Base-by-base conservation (phyloP, 1,140 invertebrate species). In the Halictus rubicundus region DNA sequence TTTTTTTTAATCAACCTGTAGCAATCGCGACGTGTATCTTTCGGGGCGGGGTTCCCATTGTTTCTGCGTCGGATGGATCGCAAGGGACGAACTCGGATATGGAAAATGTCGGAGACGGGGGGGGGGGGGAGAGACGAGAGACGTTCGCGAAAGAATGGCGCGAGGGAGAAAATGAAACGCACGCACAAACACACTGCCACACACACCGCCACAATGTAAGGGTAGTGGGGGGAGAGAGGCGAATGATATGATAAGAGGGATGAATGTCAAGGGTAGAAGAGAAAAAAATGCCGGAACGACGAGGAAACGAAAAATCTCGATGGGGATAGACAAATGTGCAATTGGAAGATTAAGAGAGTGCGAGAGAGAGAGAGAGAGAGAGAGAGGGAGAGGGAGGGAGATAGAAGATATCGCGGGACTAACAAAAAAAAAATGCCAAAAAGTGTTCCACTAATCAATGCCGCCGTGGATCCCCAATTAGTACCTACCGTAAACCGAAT, bases 371-470 rank as follows among this genome's bases (percentile, higher is more conserved):
- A 27, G 49, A 46, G 52, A 79, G 46, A 73, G 70, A 54, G 71
- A 78, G 65, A 39, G 61, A 82, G n/a, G 54, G 83, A 60, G 46
- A 39, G 49, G 27, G 39, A 77, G 52, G 69, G 68, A 54, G 77
- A 78, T 66, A 49, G 59, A 81, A n/a, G 46, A 85, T 71, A 80
- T 27, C 81, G 77, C 59, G 78, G 81, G 72, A 87, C 79, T 86
- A 78, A 74, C 83, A n/a, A 66, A 66, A 46, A 21, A 82, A 78
- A 84, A 80, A 88, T 88, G 86, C 87, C 87, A 88, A 88, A 86
- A 88, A 88, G 87, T 88, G 87, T 88, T 88, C 87, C 84, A 87
- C 78, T 82, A 74, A 84, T 84, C 64, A 78, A 78, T 85, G 75
- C 82, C 82, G 78, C 80, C 78, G 79, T 85, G 83, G 83, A 84